Evolutionary conservation across 2,797 vertebrate species (phyloP), one percentile per base, ranked within the genome.

Genomic region (Ctenopoma kingsleyae): DNA sequence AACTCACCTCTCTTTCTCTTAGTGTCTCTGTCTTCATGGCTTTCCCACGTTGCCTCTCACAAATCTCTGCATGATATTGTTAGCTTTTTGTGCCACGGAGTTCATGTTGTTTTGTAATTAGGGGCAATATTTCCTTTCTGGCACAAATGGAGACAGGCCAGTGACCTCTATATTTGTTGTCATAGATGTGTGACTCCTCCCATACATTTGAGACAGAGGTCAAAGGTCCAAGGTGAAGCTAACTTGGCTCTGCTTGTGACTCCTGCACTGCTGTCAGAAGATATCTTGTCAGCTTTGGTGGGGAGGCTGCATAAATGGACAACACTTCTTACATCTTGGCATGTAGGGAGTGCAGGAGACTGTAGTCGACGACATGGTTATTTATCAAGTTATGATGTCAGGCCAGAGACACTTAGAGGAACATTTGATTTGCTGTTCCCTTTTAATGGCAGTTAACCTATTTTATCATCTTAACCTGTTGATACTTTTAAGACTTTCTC

Each of bases 241-340:
- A 71, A 82, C 87, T 83, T 74, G 57, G 80, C 70, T 82, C 87
- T 79, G 76, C 82, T 82, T 80, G 76, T 77, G 80, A 89, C 85
- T 86, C 76, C 85, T 83, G 82, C 43, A 56, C 78, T 49, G 82
- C 84, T 92, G 91, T 94, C 93, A 88, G 62, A 72, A 69, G 62
- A 50, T 66, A 86, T 92, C 76, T 83, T 36, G 65, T 93, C 90
- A 90, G 71, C 54, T 84, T 74, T 68, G 41, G 74, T n/a, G 10
- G 9, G 48, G 46, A 50, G 65, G 71, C 53, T 59, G 67, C 67
- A 38, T 62, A 74, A 88, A 78, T 48, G 76, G 82, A 86, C 83
- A 77, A 67, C 71, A 58, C 59, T 78, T 75, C 30, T 44, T 65
- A 40, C 61, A 52, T 74, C 53, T 69, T 69, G 67, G 71, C 84